phyloP scores from a whole-genome alignment of 1,140 invertebrate species.

The Kradibia gibbosae region DNA sequence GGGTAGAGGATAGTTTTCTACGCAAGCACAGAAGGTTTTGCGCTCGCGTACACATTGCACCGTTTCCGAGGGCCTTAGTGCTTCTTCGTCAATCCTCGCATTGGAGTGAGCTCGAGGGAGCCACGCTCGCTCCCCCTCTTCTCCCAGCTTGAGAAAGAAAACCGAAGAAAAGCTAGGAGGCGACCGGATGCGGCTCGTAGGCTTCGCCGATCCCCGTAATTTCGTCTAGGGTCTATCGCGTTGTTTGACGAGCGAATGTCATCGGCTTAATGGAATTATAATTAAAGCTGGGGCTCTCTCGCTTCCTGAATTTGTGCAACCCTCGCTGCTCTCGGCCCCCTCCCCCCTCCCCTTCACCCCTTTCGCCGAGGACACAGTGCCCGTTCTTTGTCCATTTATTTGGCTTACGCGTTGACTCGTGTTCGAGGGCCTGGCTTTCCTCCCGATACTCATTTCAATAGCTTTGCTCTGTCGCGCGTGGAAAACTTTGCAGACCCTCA shows the following conservation, averaged over 20 bases:
- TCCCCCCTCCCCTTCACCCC: not conserved
- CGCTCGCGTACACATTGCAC: not conserved
- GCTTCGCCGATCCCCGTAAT: slow-evolving; percentile 35
- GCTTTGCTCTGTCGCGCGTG: not conserved
- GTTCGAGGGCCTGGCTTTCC: not conserved
- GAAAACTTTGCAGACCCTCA: no score
- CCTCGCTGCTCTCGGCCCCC: not conserved
- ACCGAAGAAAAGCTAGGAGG: not conserved
- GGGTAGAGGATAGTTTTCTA: not conserved
- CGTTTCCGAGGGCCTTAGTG: not conserved
- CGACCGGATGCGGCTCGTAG: not conserved
- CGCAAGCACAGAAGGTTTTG: not conserved
- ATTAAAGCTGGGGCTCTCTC: slow-evolving; percentile 33
- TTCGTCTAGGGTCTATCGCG: slow-evolving; percentile 16
- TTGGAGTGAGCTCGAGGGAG: no score
- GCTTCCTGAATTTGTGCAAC: slow-evolving; percentile 17
- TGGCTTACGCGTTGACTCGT: not conserved
- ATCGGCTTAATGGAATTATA: slow-evolving; percentile 48
- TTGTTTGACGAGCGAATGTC: slow-evolving; percentile 42
- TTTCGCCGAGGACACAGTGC: not conserved
- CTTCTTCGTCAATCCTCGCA: not conserved
- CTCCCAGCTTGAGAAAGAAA: not conserved
- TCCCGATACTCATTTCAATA: not conserved
- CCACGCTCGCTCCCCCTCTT: not conserved
- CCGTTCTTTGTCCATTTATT: not conserved